Evolutionary conservation across 2,888 invertebrate genomes (phyloP).

Genomic region (Strigamia transsilvanica): DNA sequence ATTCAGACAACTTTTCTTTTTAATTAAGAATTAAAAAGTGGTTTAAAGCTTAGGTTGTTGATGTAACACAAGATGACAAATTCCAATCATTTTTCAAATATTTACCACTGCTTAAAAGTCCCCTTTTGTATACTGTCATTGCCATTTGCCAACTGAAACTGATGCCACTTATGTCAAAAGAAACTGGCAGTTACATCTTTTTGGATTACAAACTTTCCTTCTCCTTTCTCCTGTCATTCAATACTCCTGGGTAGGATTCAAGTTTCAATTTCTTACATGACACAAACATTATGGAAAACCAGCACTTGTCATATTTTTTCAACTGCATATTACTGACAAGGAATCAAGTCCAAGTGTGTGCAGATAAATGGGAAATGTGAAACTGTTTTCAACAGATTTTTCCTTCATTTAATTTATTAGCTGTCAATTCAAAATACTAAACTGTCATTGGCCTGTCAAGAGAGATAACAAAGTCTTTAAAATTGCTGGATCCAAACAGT

Average conservation of each 20-base stretch:
- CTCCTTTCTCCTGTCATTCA: background rate
- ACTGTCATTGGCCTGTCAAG: conserved; percentile 16
- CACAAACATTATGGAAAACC: background rate
- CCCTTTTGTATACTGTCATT: background rate
- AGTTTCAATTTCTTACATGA: background rate
- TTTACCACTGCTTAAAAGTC: background rate
- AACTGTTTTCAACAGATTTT: conserved; percentile 1
- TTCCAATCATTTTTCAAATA: too few species aligned
- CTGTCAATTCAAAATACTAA: conserved; percentile 14
- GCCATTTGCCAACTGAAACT: background rate
- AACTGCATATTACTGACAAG: background rate
- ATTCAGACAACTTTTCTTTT: background rate
- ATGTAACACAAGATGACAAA: background rate
- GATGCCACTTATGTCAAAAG: background rate
- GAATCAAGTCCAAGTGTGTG: background rate
- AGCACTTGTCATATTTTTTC: background rate
- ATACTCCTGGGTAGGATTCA: background rate
- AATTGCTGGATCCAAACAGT: background rate
- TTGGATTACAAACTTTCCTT: background rate
- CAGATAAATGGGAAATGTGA: background rate
- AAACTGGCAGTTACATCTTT: background rate
- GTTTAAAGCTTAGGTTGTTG: background rate
- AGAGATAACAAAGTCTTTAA: conserved; percentile 11
- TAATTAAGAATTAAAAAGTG: background rate
- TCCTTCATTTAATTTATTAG: conserved; percentile 12